Conservation (phyloP, 2,888 invertebrate genomes). For the Apantesis nais region DNA sequence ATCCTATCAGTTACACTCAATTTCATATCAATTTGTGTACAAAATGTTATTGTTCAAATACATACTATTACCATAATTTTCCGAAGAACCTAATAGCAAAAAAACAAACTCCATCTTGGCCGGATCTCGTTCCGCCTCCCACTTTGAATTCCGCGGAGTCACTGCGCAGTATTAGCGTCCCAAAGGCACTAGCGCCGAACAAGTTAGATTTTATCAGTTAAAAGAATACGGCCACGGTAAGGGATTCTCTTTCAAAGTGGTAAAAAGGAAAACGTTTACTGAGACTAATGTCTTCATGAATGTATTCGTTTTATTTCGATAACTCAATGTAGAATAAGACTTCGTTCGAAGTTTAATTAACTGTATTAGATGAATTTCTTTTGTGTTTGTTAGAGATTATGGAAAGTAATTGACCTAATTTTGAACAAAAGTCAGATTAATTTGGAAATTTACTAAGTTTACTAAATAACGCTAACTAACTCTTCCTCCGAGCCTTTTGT, state of each 20-base stretch:
- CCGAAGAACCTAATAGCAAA: conserved; percentile 23
- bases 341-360: neutral
- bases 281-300: conserved; percentile 15
- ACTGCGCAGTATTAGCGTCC: conserved; percentile 42
- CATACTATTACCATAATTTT: conserved; percentile 1
- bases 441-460: neutral
- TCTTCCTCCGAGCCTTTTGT: too few relatives aligned
- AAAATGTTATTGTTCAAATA: neutral
- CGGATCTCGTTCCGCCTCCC: conserved; percentile 23
- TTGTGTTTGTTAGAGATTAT: neutral
- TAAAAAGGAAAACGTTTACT: conserved; percentile 10
- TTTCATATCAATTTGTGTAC: neutral
- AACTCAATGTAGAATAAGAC: neutral
- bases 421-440: neutral
- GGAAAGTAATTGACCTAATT: neutral
- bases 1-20: neutral
- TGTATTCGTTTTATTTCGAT: conserved; percentile 7
- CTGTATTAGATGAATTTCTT: neutral
- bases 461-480: neutral
- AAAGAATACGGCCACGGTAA: conserved; percentile 31
- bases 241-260: conserved; percentile 25
- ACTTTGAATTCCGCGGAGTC: conserved; percentile 50
- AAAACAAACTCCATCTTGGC: conserved; percentile 10
- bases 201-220: conserved; percentile 48
- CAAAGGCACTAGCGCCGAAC: conserved; percentile 35